These are phyloP conservation scores for Oreochromis spilurus DNA, from an alignment of 2,113 vertebrate genomes.

Conservation along the genomic window DNA sequence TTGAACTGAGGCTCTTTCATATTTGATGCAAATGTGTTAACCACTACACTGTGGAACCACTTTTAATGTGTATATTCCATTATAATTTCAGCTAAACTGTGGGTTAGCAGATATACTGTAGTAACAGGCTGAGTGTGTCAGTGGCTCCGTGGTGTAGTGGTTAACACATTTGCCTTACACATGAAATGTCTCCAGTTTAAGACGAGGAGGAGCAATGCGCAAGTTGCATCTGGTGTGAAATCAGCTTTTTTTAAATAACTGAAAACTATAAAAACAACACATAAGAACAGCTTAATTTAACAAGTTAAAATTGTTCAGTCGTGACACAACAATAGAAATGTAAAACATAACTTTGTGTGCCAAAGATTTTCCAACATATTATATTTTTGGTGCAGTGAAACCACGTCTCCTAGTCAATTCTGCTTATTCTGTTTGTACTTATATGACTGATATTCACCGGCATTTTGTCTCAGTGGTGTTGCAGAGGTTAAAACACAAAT, in stretches of 20 bases:
- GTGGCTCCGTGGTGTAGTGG: too few relatives aligned
- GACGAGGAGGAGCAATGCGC: fast-evolving
- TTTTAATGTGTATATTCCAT: too few relatives aligned
- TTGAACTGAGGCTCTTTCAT: too few relatives aligned
- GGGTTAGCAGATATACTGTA: too few relatives aligned
- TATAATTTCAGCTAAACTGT: too few relatives aligned
- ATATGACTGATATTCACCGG: neutral
- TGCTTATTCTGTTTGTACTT: neutral
- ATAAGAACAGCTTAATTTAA: neutral
- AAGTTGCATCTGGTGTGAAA: neutral
- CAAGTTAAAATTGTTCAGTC: neutral
- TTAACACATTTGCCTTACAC: too few relatives aligned
- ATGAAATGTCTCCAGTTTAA: neutral
- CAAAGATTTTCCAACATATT: neutral
- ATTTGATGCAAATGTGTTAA: too few relatives aligned
- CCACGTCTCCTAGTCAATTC: neutral
- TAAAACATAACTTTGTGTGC: neutral
- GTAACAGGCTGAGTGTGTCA: too few relatives aligned
- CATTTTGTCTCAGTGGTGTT: neutral
- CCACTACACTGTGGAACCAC: too few relatives aligned
- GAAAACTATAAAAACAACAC: neutral
- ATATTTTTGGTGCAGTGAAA: neutral
- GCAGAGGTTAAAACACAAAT: neutral
- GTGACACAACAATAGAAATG: neutral
- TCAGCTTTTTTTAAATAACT: neutral